Conservation (phyloP, 2,888 invertebrate species). For the Pseudococcus viburni region DNA sequence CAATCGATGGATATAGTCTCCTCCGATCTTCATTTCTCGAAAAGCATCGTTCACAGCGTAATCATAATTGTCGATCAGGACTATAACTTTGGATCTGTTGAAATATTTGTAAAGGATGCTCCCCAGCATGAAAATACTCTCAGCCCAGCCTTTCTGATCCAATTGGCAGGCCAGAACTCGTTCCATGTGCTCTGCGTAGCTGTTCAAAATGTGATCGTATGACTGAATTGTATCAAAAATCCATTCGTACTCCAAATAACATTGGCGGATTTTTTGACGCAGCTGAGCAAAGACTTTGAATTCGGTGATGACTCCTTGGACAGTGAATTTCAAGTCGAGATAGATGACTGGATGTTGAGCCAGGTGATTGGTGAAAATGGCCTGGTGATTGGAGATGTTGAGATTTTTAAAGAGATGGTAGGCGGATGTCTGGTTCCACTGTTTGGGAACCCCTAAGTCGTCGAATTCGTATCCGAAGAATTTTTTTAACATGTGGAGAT, state of each 20-base stretch:
- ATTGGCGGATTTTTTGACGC: not conserved
- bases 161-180: not conserved
- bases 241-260: slow-evolving; percentile 4
- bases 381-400: not conserved
- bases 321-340: slow-evolving; percentile 1
- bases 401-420: not conserved
- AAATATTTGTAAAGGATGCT: not conserved
- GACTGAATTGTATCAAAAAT: not conserved
- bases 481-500: not conserved
- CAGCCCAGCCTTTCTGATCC: not conserved
- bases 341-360: not conserved
- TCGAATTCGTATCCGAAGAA: not conserved
- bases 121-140: not conserved
- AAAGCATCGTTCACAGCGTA: not conserved
- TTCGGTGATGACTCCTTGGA: not conserved
- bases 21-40: not conserved
- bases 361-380: not conserved
- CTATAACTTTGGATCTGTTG: not conserved
- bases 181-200: not conserved
- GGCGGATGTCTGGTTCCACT: not conserved
- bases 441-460: not conserved
- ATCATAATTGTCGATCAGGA: not conserved
- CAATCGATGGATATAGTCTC: not conserved
- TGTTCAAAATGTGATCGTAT: not conserved
- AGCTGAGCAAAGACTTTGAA: not conserved